Conservation (phyloP, 2,113 vertebrate genomes). For the Amphiprion ocellaris region DNA sequence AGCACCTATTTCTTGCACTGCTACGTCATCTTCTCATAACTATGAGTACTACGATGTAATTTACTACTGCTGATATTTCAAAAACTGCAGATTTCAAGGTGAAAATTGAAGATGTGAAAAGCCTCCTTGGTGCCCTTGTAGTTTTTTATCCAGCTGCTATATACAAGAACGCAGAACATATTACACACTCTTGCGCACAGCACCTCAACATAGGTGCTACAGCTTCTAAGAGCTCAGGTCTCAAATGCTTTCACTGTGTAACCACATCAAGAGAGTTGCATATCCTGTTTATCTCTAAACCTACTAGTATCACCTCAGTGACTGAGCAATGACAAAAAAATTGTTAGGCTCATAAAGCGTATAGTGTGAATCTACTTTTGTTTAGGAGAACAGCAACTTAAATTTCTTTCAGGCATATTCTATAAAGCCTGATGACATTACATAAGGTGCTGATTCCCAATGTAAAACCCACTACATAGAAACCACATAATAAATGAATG, state of each 20-base stretch:
- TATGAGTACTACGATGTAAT: no score
- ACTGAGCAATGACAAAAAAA: slow-evolving; percentile 18
- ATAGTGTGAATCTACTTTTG: background rate
- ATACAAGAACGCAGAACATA: slow-evolving; percentile 18
- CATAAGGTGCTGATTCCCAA: no score
- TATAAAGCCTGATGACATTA: background rate
- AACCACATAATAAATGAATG: no score
- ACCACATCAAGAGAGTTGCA: slow-evolving; percentile 73
- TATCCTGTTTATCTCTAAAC: slow-evolving; percentile 76
- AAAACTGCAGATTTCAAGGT: no score
- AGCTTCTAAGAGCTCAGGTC: slow-evolving; percentile 31
- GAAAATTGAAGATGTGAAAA: no score
- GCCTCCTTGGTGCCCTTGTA: no score
- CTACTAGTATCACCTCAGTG: slow-evolving; percentile 64
- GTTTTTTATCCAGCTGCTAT: background rate
- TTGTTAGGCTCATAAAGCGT: background rate
- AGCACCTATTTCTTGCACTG: no score
- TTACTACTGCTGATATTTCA: no score
- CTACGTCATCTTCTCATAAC: no score
- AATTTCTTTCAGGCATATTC: no score
- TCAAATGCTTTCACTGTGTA: slow-evolving; percentile 52
- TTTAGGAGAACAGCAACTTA: background rate
- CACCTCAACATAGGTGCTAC: slow-evolving; percentile 22
- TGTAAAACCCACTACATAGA: background rate
- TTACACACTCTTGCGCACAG: slow-evolving; percentile 21